Evolutionary conservation across 1,140 invertebrate species (phyloP).

Genomic region (Temnothorax longispinosus): DNA sequence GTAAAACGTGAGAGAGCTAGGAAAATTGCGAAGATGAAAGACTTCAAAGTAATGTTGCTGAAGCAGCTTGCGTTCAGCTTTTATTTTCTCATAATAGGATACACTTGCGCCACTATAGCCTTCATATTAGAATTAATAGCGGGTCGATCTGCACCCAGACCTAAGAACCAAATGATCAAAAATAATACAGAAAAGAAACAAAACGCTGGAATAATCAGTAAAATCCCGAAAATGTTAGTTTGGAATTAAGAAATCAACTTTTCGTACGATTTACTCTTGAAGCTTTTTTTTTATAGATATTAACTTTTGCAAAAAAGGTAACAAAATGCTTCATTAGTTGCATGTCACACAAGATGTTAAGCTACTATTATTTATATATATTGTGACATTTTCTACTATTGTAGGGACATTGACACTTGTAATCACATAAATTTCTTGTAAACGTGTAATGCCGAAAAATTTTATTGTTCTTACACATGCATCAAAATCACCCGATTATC

Average conservation of each 20-base stretch:
- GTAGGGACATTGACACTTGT: background rate
- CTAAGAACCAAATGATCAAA: background rate
- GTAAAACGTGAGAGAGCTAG: background rate
- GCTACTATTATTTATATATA: background rate
- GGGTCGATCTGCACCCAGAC: background rate
- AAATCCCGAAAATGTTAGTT: background rate
- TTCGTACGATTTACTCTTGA: background rate
- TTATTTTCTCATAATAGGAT: constrained; percentile 22
- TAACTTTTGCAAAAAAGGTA: background rate
- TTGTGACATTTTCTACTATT: background rate
- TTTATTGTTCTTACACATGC: no score
- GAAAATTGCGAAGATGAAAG: background rate
- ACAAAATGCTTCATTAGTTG: background rate
- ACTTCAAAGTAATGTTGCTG: constrained; percentile 15
- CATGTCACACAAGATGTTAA: background rate
- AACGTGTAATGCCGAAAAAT: no score
- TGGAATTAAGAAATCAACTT: background rate
- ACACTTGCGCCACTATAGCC: background rate
- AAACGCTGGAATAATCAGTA: background rate
- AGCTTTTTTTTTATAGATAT: background rate
- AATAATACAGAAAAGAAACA: background rate
- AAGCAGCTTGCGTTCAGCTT: constrained; percentile 52
- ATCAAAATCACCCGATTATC: no score
- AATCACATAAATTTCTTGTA: no score
- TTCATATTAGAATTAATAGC: constrained; percentile 28